Conservation (phyloP, 1,140 invertebrate species). For the Penaeus indicus region DNA sequence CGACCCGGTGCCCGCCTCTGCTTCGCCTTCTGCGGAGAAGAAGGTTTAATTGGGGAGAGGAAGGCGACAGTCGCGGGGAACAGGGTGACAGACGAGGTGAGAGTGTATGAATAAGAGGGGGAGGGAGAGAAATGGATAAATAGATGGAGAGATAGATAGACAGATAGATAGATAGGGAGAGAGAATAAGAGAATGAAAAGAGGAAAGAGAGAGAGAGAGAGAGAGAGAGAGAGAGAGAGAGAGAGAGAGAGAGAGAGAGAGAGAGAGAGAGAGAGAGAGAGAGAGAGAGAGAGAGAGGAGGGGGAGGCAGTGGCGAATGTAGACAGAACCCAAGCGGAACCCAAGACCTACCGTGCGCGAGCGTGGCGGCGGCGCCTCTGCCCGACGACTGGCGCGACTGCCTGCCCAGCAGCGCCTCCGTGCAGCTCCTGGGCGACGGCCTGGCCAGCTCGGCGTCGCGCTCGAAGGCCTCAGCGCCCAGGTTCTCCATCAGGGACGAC, state of each 20-base stretch:
- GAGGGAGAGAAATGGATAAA: background rate
- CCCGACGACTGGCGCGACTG: too few relatives aligned
- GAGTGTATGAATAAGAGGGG: background rate
- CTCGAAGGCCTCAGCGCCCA: too few relatives aligned
- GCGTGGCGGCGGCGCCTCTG: too few relatives aligned
- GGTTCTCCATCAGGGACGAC: background rate
- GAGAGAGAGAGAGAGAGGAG: background rate
- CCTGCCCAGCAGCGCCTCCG: too few relatives aligned
- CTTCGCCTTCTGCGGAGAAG: background rate
- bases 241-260: too few relatives aligned
- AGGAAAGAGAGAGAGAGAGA: too few relatives aligned
- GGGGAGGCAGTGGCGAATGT: too few relatives aligned
- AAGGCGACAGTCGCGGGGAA: background rate
- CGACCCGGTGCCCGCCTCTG: background rate
- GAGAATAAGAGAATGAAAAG: background rate
- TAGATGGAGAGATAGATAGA: background rate
- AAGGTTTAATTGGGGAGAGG: background rate
- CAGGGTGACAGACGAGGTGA: background rate
- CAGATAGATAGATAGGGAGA: background rate
- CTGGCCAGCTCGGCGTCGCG: too few relatives aligned
- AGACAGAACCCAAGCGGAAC: too few relatives aligned
- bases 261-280: background rate
- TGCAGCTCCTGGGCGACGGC: too few relatives aligned
- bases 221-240: slow-evolving; percentile 15
- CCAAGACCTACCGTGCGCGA: too few relatives aligned